Conservation (phyloP, 2,888 invertebrate species). For the Cyaniris semiargus region DNA sequence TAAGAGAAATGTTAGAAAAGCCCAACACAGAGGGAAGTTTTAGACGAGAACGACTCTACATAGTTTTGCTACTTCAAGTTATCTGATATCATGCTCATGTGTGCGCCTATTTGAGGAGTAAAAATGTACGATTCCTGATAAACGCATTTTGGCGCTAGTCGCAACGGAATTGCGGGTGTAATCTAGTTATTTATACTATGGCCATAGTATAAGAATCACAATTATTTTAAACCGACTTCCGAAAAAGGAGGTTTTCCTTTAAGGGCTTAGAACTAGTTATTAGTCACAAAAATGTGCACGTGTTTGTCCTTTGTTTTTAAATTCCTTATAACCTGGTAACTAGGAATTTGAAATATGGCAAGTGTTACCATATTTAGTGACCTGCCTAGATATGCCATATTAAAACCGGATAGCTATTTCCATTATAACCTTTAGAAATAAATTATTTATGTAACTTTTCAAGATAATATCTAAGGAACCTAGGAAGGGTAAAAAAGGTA, state of each 20-base stretch:
- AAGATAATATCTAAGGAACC: background rate
- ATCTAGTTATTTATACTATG: background rate
- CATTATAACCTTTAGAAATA: background rate
- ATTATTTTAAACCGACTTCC: background rate
- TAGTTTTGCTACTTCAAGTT: background rate
- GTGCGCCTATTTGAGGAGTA: no score
- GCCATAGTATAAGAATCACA: background rate
- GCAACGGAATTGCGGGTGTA: no score
- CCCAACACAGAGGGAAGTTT: background rate
- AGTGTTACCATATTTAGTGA: background rate
- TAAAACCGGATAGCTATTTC: background rate
- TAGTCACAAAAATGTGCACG: conserved; percentile 8
- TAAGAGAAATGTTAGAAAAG: background rate
- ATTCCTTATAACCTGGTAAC: background rate
- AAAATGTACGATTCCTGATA: no score
- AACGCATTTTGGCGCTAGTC: no score
- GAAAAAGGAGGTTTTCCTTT: background rate
- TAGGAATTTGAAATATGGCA: background rate
- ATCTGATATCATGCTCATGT: background rate
- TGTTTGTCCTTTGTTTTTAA: conserved; percentile 2
- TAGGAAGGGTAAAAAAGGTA: background rate
- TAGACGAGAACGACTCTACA: background rate
- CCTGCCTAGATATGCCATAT: background rate
- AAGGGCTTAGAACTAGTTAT: background rate
- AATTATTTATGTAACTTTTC: background rate